Base-by-base conservation (phyloP, 1,140 invertebrate genomes). In the Pomacea maculata region DNA sequence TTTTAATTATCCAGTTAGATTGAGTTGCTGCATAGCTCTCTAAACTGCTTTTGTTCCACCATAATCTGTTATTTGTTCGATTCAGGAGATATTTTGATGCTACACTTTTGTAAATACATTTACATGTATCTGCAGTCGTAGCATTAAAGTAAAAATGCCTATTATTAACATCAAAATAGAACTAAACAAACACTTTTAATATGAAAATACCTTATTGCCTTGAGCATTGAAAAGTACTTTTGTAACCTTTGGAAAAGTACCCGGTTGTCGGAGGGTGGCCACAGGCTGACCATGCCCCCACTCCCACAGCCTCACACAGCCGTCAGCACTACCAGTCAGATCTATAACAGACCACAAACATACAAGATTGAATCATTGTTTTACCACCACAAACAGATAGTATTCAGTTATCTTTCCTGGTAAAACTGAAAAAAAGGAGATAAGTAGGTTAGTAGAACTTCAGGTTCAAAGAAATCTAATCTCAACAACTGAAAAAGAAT, bases 231-330 rank as follows among this genome's bases (percentile, higher is more conserved):
- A 99, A 73, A 96, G 93, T 52, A 99, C 95, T 83, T 97, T 94
- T 0, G 97, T 99, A 17, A 99, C 98, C 93, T 99, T 99, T 65
- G 98, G 98, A 91, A 95, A 97, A 11, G 96, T 95, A 45, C 97
- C 97, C 1, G 97, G 94, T 52, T 96, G 94, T 78, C 98, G 93
- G 10, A 97, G 96, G 65, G 95, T 95, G 86, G 97, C 95, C 14
- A 99, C 95, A 19, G 96, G 95, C 81, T 96, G 95, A 63, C 94
- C 94, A 91, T 99, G 97, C 34, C 96, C 96, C 97, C 98, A 99
- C 92, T 99, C 98, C 97, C 98, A 99, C 81, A 99, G 93, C 83
- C 96, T 95, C 10, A 99, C 98, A 5, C 97, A 98, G 17, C 98
- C 98, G 93, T 99, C 98, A 90, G 98, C 96, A 77, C 96, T 96